Evolutionary conservation across 1,140 invertebrate genomes (phyloP), one percentile per base, ranked within the genome.

Genomic region (Adoxophyes honmai): DNA sequence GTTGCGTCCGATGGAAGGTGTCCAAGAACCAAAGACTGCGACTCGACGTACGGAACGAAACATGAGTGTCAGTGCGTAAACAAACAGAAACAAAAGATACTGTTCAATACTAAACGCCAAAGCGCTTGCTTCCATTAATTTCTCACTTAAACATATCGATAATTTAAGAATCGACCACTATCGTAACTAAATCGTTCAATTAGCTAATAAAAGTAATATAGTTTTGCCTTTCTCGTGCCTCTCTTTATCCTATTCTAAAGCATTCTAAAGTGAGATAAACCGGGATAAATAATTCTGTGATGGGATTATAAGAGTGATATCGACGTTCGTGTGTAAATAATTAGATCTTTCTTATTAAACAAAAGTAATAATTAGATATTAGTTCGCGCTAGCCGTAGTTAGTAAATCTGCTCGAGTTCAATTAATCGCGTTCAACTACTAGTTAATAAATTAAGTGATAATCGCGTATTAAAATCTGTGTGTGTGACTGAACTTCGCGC

Each of bases 141-240:
- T 81, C 70, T 76, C 77, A 75, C 70, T 66, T 51, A 64, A 82
- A 87, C 85, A 88, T 88, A 88, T 88, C 83, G 73, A 18, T 83
- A 78, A 62, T 69, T 33, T 78, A 81, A 82, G 77, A 52, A 65
- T 68, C 62, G 65, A 73, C 67, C 65, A 75, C 59, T 68, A 59
- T 48, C 42, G 51, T 62, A 52, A 61, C 56, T 67, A 65, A 66
- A 74, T 76, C 60, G 71, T 75, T 80, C 73, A 80, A 77, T 72
- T 85, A 82, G 73, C 34, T 67, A n/a, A 72, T 75, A 64, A 53
- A 75, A 70, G 74, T 71, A 78, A 73, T 60, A 75, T 71, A 78
- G 70, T 79, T 78, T 75, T 61, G 71, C 85, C 85, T 88, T 85
- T 84, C 78, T 83, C 66, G 85, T 88, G 85, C 85, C 85, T 86